phyloP scores from a whole-genome alignment of 2,888 invertebrate species.

The Gymnosoma rotundatum region DNA sequence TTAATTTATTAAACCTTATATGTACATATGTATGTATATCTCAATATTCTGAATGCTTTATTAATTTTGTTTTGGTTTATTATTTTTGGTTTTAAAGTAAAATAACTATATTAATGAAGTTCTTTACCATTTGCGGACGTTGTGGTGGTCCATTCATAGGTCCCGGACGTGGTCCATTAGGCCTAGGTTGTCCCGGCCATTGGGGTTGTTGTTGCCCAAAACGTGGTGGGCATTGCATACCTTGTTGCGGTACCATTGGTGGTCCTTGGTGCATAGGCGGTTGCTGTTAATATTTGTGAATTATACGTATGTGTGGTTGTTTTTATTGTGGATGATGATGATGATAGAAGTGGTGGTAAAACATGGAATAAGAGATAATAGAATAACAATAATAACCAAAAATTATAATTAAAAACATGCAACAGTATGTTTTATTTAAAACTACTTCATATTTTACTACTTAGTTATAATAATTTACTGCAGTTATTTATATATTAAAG shows the following conservation, averaged over 20 bases:
- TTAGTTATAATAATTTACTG: background rate
- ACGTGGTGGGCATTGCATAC: constrained; percentile 84
- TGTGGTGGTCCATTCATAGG: constrained; percentile 83
- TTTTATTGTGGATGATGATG: constrained; percentile 64
- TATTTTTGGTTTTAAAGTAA: constrained; percentile 18
- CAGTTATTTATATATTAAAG: too few species aligned
- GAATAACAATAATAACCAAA: constrained; percentile 61
- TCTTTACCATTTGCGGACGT: constrained; percentile 85
- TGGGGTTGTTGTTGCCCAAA: constrained; percentile 82
- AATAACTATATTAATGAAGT: constrained; percentile 19
- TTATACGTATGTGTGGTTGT: constrained; percentile 53
- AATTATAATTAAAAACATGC: constrained; percentile 24
- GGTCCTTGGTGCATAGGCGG: constrained; percentile 85
- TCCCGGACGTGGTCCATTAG: constrained; percentile 83
- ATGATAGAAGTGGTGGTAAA: constrained; percentile 56
- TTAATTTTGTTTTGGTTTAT: constrained; percentile 7
- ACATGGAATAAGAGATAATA: constrained; percentile 69
- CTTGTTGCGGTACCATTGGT: constrained; percentile 82
- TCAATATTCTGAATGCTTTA: constrained; percentile 74
- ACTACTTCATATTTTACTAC: background rate
- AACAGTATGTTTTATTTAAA: constrained; percentile 11
- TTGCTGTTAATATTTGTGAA: constrained; percentile 70
- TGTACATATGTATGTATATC: constrained; percentile 51
- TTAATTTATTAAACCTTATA: background rate
- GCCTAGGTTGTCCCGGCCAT: constrained; percentile 83